Evolutionary conservation across 2,113 vertebrate genomes (phyloP).

Genomic region (Pionites leucogaster): DNA sequence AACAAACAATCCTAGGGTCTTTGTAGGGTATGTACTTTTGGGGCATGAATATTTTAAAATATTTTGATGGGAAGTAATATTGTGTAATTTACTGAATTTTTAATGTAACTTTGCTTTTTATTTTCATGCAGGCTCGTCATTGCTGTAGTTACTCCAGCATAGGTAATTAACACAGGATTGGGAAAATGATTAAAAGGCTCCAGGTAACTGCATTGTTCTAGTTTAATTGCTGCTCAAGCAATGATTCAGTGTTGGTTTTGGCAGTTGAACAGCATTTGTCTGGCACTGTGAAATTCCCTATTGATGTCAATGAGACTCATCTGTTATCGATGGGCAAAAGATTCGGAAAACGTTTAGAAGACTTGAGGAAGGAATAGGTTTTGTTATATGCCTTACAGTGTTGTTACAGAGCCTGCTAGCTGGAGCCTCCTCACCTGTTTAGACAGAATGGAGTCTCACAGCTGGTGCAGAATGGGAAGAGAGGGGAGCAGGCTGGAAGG

Average conservation of each 20-base stretch:
- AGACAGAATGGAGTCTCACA: fast-evolving
- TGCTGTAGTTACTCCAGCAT: not conserved
- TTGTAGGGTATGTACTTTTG: not conserved
- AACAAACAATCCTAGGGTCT: no score
- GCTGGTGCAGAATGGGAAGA: not conserved
- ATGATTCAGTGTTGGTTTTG: not conserved
- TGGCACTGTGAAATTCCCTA: not conserved
- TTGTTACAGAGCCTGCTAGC: not conserved
- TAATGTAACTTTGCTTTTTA: not conserved
- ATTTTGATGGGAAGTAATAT: not conserved
- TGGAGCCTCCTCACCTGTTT: not conserved
- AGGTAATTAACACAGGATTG: constrained; percentile 15
- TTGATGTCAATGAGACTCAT: not conserved
- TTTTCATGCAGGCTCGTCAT: not conserved
- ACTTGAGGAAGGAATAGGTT: not conserved
- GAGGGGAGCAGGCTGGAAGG: not conserved
- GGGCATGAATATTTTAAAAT: constrained; percentile 26
- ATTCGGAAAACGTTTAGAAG: not conserved
- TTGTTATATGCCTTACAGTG: fast-evolving
- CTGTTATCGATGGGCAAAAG: not conserved
- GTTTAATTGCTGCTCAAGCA: constrained; percentile 42
- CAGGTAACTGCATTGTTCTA: not conserved
- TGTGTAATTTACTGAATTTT: constrained; percentile 43
- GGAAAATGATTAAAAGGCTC: constrained; percentile 14
- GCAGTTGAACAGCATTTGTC: not conserved